Evolutionary conservation across 2,888 invertebrate genomes (phyloP).

Genomic region (Malacosoma neustria): DNA sequence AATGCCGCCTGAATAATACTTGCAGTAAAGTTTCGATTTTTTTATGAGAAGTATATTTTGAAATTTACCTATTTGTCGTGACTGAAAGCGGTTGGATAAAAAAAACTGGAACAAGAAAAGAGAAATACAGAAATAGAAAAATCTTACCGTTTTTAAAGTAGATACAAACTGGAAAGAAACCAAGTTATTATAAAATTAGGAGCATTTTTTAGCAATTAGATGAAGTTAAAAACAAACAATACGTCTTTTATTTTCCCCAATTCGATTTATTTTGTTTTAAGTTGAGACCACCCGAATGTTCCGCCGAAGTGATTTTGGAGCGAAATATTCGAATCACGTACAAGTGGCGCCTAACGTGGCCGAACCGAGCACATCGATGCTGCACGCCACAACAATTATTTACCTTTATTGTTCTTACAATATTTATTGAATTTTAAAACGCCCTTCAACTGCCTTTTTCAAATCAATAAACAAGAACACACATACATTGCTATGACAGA

Average conservation of each 20-base stretch:
- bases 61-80: too few relatives aligned
- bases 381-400: slow-evolving; percentile 23
- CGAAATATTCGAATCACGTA: slow-evolving; percentile 25
- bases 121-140: too few relatives aligned
- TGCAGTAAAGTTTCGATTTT: too few relatives aligned
- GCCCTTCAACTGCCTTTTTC: background rate
- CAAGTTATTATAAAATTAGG: slow-evolving; percentile 4
- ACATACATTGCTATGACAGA: background rate
- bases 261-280: slow-evolving; percentile 3
- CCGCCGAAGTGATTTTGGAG: background rate
- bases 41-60: too few relatives aligned
- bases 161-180: too few relatives aligned
- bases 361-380: slow-evolving; percentile 24
- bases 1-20: too few relatives aligned
- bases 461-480: too few relatives aligned
- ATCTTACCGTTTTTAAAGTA: too few relatives aligned
- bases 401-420: slow-evolving; percentile 15
- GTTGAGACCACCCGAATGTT: slow-evolving; percentile 9
- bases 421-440: slow-evolving; percentile 3
- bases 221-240: slow-evolving; percentile 1
- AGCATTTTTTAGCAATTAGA: background rate
- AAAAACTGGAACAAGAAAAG: too few relatives aligned
- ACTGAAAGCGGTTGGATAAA: too few relatives aligned
- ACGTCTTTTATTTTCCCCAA: background rate
- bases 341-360: slow-evolving; percentile 22